These are phyloP conservation scores for Cromileptes altivelis DNA, from an alignment of 2,113 vertebrate genomes.

Conservation along the genomic window DNA sequence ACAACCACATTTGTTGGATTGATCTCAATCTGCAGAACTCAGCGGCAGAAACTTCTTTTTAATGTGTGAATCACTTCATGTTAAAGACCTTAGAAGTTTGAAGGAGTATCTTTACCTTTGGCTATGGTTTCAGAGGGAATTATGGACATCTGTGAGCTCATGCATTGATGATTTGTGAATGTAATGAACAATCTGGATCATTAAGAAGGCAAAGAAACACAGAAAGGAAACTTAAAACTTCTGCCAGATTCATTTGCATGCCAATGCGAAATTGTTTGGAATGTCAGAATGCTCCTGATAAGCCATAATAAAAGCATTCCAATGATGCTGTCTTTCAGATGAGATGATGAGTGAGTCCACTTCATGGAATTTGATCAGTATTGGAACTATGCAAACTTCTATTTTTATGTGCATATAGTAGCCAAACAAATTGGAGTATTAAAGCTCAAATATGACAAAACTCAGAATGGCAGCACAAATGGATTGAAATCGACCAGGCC, in stretches of 20 bases:
- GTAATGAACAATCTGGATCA: background rate
- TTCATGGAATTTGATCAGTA: background rate
- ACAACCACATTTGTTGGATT: slow-evolving; percentile 16
- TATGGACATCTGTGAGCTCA: background rate
- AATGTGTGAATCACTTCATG: background rate
- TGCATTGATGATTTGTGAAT: background rate
- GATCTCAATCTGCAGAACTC: slow-evolving; percentile 40
- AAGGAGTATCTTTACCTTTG: slow-evolving; percentile 4
- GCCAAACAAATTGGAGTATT: background rate
- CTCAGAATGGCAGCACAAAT: slow-evolving; percentile 8
- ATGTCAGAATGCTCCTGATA: background rate
- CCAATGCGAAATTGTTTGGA: background rate
- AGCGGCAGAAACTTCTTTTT: slow-evolving; percentile 15
- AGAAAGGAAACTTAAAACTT: background rate
- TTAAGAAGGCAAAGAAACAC: background rate
- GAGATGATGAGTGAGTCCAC: slow-evolving; percentile 16
- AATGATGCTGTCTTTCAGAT: slow-evolving; percentile 9
- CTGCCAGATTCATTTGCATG: background rate
- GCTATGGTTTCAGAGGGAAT: background rate
- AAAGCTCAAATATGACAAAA: background rate
- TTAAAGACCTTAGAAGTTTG: background rate
- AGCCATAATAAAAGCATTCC: background rate
- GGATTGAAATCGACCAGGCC: background rate
- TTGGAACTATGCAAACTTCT: background rate
- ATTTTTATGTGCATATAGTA: background rate